Percentiles rank a stretch among this genome's conserved stretches.
Conservation (phyloP, 1,140 invertebrate species). For the Bradysia coprophila region DNA sequence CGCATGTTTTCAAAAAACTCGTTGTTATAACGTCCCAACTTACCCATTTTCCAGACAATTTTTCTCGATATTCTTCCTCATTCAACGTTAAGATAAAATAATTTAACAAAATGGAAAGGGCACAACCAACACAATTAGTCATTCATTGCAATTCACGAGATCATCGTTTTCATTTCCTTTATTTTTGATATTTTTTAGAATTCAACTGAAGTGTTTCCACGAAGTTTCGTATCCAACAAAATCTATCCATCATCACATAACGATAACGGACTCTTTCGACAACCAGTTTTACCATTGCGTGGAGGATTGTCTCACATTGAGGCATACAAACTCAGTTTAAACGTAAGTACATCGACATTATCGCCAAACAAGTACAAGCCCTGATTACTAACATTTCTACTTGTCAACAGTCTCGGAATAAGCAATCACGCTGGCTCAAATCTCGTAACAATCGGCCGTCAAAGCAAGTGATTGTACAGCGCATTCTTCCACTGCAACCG, state of each 20-base stretch:
- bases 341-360: neutral
- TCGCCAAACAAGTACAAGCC: neutral
- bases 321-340: neutral
- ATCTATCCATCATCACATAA: constrained; percentile 5
- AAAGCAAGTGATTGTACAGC: constrained; percentile 35
- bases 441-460: constrained; percentile 21
- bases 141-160: too few relatives aligned
- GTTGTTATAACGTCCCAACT: too few relatives aligned
- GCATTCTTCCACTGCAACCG: constrained; percentile 30
- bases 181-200: constrained; percentile 1
- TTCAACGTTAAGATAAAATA: too few relatives aligned
- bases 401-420: neutral
- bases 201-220: neutral
- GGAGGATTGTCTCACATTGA: constrained; percentile 1
- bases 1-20: too few relatives aligned
- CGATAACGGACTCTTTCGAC: constrained; percentile 12
- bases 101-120: too few relatives aligned
- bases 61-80: too few relatives aligned
- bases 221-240: constrained; percentile 4
- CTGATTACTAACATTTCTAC: neutral
- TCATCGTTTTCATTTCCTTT: too few relatives aligned
- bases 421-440: constrained; percentile 1
- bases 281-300: constrained; percentile 16
- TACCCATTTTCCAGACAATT: too few relatives aligned
- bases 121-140: too few relatives aligned